These are phyloP conservation scores for Alcedo atthis DNA, from an alignment of 2,797 vertebrate species.

Conservation along the genomic window DNA sequence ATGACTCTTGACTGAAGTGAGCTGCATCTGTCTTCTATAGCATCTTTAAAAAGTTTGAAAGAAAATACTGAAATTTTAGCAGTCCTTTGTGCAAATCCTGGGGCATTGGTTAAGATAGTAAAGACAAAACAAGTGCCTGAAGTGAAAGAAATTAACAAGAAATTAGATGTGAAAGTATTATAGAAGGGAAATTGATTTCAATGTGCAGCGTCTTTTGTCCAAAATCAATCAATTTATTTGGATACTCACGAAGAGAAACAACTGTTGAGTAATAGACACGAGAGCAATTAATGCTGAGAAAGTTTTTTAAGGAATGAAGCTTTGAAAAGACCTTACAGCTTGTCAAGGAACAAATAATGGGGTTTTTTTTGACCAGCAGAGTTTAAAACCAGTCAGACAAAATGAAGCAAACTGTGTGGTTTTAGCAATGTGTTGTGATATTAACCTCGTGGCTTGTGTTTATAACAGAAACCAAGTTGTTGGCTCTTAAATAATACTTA, in stretches of 20 bases:
- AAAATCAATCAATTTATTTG: background rate
- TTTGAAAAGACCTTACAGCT: background rate
- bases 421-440: background rate
- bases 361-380: background rate
- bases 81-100: background rate
- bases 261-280: background rate
- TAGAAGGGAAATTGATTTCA: conserved; percentile 19
- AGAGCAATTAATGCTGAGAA: background rate
- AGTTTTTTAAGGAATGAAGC: background rate
- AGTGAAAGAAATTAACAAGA: conserved; percentile 37
- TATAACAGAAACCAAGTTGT: background rate
- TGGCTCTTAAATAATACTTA: background rate
- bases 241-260: conserved; percentile 4
- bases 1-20: background rate
- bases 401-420: background rate
- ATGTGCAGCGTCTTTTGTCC: conserved; percentile 6
- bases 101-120: conserved; percentile 31
- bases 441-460: background rate
- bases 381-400: background rate
- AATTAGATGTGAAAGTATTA: background rate
- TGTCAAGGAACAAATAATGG: background rate
- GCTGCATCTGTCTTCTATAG: conserved; percentile 7
- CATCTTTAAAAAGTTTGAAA: conserved; percentile 37
- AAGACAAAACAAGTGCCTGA: conserved; percentile 14
- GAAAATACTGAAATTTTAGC: background rate